phyloP scores from a whole-genome alignment of 53 echinoderm and acorn worm genomes.

The Holothuria scabra region DNA sequence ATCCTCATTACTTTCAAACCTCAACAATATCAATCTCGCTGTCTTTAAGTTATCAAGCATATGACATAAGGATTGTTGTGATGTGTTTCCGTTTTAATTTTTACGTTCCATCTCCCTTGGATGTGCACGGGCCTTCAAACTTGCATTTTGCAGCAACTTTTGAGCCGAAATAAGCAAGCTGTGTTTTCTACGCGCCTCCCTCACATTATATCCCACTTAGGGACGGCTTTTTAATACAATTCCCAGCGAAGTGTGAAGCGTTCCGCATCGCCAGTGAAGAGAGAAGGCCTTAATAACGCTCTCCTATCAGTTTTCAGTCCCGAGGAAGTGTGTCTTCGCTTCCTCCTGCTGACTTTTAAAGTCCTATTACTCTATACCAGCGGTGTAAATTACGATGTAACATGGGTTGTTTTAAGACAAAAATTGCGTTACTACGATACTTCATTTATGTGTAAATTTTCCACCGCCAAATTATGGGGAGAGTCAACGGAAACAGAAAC shows the following conservation, averaged over 20 bases:
- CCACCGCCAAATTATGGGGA: conserved; percentile 29
- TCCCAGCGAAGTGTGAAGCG: conserved; percentile 48
- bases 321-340: conserved; percentile 18
- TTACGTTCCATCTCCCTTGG: too few relatives aligned
- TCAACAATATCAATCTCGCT: too few relatives aligned
- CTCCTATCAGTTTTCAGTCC: conserved; percentile 43
- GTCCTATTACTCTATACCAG: conserved; percentile 38
- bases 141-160: conserved; percentile 28
- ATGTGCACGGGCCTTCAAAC: too few relatives aligned
- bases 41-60: too few relatives aligned
- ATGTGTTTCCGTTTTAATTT: too few relatives aligned
- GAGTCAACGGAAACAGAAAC: background rate
- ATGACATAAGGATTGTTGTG: too few relatives aligned
- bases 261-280: conserved; percentile 29
- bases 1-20: too few relatives aligned
- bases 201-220: conserved; percentile 50
- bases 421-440: conserved; percentile 34
- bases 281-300: conserved; percentile 45
- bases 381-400: conserved; percentile 54
- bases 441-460: conserved; percentile 47
- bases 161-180: conserved; percentile 30
- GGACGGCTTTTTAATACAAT: conserved; percentile 54
- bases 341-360: conserved; percentile 33
- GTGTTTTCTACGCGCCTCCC: conserved; percentile 38
- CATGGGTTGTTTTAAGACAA: conserved; percentile 37